A percentile compares a stretch with the other conserved stretches of the same genome.
phyloP scores from a whole-genome alignment of 2,113 vertebrate species.

The Ammodytes dubius region DNA sequence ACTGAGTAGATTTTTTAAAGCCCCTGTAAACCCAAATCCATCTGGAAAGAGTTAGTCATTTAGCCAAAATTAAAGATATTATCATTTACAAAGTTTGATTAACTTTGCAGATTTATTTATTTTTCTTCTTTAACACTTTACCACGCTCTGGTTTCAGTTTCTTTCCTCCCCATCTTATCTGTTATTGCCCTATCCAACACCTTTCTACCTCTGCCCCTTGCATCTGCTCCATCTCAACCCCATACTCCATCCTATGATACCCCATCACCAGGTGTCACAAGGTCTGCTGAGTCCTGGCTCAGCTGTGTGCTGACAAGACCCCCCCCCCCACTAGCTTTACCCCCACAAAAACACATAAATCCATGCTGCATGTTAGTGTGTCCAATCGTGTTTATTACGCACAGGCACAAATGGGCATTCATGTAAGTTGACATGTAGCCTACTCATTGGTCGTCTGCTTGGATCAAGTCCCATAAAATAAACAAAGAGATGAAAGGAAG shows the following conservation, averaged over 20 bases:
- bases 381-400: slow-evolving; percentile 57
- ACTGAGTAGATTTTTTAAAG: neutral
- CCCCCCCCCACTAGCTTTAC: slow-evolving; percentile 38
- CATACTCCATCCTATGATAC: neutral
- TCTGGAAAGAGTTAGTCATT: too few species aligned
- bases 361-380: slow-evolving; percentile 41
- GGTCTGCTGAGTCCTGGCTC: slow-evolving; percentile 32
- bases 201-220: neutral
- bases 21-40: too few species aligned
- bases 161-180: neutral
- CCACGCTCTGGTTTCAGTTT: neutral
- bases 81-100: too few species aligned
- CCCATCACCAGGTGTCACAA: slow-evolving; percentile 13
- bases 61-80: too few species aligned
- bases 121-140: neutral
- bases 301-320: slow-evolving; percentile 50
- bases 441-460: slow-evolving; percentile 27
- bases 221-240: neutral
- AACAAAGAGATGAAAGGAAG: slow-evolving; percentile 44
- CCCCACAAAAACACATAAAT: slow-evolving; percentile 63
- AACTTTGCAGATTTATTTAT: neutral
- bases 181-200: neutral
- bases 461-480: slow-evolving; percentile 42
- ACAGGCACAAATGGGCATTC: slow-evolving; percentile 36
- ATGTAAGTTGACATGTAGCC: slow-evolving; percentile 30